Conservation (phyloP, 2,113 vertebrate genomes). For the Pelecanoides urinatrix region DNA sequence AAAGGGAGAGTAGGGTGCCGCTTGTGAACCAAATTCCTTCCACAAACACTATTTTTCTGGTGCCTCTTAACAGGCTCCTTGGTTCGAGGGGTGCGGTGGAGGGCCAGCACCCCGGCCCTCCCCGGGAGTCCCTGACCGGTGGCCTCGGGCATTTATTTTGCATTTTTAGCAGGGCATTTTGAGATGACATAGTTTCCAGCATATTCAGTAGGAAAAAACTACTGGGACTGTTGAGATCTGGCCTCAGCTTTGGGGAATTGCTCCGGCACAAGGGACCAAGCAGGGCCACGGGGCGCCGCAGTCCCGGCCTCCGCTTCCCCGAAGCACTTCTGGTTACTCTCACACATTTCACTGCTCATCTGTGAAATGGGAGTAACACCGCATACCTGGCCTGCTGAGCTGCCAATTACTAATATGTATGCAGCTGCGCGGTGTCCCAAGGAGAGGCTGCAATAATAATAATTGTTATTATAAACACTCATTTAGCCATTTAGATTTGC, state of each 20-base stretch:
- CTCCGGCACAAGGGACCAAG: neutral
- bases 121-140: fast-evolving
- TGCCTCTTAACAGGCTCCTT: neutral
- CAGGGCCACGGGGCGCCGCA: fast-evolving
- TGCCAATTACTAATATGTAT: neutral
- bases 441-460: neutral
- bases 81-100: neutral
- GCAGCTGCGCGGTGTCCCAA: neutral
- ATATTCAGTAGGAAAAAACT: neutral
- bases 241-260: neutral
- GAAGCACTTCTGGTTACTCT: fast-evolving
- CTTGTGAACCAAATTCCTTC: neutral
- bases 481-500: neutral
- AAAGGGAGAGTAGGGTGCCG: neutral
- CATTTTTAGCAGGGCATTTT: neutral
- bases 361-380: neutral
- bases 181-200: neutral
- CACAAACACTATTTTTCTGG: neutral
- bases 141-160: neutral
- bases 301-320: neutral
- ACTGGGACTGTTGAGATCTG: neutral
- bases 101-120: neutral
- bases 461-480: neutral
- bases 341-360: neutral
- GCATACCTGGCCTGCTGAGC: neutral